Evolutionary conservation across 2,888 invertebrate species (phyloP), one percentile per base, ranked within the genome.

Genomic region (Cephonodes hylas): DNA sequence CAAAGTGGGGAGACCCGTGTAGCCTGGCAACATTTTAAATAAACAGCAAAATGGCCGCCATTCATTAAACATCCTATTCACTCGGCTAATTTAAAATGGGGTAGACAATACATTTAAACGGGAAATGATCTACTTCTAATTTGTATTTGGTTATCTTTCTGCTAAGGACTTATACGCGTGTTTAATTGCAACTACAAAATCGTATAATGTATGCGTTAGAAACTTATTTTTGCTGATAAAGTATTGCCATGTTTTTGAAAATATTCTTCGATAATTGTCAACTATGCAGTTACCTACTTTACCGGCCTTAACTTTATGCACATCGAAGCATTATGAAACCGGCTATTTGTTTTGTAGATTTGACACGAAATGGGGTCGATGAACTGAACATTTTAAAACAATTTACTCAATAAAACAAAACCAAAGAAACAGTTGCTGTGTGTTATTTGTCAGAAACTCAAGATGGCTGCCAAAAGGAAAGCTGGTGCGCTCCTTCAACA

Each of bases 401-500:
- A 70, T 27, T 63, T 62, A 59, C 63, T 2, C 18, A 66, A 64
- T 65, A 64, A 76, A 78, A 73, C 74, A 70, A 71, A 77, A 85
- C 85, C 87, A 87, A 89, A 89, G 85, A 87, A 84, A 80, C 81
- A 67, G 42, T 59, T 67, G 86, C 83, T 85, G 86, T 85, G 85
- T 79, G 80, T 81, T 77, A 77, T 72, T 67, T 60, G 64, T 68
- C 75, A 75, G 81, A 80, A 75, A 75, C 66, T 63, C 80, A 90
- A 89, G 84, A 95, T 95, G 95, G 95, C 95, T 73, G 95, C 95
- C 73, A 95, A 95, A 91, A 94, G 95, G 87, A 95, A 95, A 93
- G 94, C 95, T 83, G 95, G 95, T 76, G 95, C 95, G 76, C 93
- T 95, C 80, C 95, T 95, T 77, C 95, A 95, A 91, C 95, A 95